A percentile compares a stretch with the other conserved stretches of the same genome.
Conservation (phyloP, 1,140 invertebrate genomes). For the Tribolium madens region DNA sequence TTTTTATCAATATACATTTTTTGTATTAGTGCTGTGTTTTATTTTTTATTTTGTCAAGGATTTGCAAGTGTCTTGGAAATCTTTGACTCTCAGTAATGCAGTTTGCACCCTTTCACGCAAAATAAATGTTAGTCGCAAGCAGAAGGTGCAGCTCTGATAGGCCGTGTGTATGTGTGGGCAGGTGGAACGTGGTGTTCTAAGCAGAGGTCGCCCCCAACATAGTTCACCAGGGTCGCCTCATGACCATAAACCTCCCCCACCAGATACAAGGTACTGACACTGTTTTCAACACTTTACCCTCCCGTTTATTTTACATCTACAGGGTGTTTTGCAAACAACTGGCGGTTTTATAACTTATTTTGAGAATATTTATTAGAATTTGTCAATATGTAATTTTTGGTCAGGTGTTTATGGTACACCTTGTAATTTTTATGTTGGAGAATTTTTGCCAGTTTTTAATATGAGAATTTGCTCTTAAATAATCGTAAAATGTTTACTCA, state of each 20-base stretch:
- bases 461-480: background rate
- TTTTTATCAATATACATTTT: background rate
- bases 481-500: no score
- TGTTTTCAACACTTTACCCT: conserved; percentile 29
- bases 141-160: conserved; percentile 25
- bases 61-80: background rate
- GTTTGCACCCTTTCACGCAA: conserved; percentile 20
- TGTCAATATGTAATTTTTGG: background rate
- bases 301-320: background rate
- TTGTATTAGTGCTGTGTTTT: background rate
- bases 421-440: background rate
- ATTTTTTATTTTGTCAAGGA: background rate
- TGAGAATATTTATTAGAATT: background rate
- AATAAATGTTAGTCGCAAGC: conserved; percentile 31
- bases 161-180: conserved; percentile 43
- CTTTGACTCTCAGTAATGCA: background rate
- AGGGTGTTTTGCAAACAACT: conserved; percentile 1
- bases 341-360: background rate
- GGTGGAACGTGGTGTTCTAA: conserved; percentile 52
- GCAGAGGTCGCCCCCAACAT: conserved; percentile 43
- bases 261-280: conserved; percentile 62
- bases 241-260: conserved; percentile 62
- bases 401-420: conserved; percentile 5
- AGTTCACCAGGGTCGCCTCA: conserved; percentile 56
- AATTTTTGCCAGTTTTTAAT: background rate